Percentiles rank a stretch among this genome's conserved stretches.
Evolutionary conservation across 2,888 invertebrate species (phyloP).

Genomic region (Lepidocyrtoides sp.): DNA sequence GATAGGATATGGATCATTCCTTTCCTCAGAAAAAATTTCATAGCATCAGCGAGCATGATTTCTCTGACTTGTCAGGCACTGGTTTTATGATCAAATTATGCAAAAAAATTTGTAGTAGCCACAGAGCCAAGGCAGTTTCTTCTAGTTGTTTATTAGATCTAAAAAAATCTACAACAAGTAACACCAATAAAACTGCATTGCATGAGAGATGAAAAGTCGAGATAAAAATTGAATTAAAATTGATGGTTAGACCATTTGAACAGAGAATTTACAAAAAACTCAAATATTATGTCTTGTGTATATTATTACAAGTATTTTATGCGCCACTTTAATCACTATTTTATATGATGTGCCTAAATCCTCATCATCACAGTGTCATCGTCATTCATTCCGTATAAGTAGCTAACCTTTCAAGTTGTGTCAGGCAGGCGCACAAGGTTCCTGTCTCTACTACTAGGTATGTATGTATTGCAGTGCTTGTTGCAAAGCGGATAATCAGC

Average conservation of each 20-base stretch:
- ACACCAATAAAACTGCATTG: neutral
- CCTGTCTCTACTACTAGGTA: neutral
- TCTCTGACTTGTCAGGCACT: too few relatives aligned
- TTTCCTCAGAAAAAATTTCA: too few relatives aligned
- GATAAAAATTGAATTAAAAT: slow-evolving; percentile 51
- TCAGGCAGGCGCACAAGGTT: neutral
- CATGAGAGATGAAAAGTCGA: slow-evolving; percentile 8
- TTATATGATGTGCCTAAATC: slow-evolving; percentile 33
- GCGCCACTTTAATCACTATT: slow-evolving; percentile 27
- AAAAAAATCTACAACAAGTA: neutral
- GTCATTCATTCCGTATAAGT: slow-evolving; percentile 20
- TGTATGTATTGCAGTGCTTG: neutral
- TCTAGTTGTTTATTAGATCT: slow-evolving; percentile 10
- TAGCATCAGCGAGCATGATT: too few relatives aligned
- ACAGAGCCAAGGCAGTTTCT: neutral
- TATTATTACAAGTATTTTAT: slow-evolving; percentile 29
- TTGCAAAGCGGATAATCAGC: slow-evolving; percentile 13
- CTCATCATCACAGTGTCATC: slow-evolving; percentile 51
- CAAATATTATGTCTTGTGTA: neutral
- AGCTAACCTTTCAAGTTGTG: neutral
- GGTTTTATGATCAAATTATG: slow-evolving; percentile 19
- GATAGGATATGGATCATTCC: too few relatives aligned
- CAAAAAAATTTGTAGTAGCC: neutral
- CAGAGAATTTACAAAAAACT: slow-evolving; percentile 26
- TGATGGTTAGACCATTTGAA: slow-evolving; percentile 43